Evolutionary conservation across 2,113 vertebrate genomes (phyloP).

Genomic region (Lycaon pictus): DNA sequence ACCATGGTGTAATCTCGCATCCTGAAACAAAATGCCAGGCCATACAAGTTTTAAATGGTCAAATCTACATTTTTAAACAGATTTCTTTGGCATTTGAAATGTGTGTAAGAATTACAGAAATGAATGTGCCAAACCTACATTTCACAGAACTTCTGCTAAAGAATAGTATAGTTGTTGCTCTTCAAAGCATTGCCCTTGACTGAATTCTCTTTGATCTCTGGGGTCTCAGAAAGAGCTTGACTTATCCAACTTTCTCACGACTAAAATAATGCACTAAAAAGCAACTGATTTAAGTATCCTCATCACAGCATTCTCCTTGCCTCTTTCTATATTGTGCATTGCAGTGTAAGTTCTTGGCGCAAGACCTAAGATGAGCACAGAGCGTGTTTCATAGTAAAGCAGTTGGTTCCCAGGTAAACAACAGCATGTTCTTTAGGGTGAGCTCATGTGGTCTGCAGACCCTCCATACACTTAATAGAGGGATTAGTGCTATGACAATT

Average conservation of each 20-base stretch:
- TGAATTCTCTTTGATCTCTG: constrained; percentile 60
- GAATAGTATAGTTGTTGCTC: neutral
- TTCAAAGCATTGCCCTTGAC: neutral
- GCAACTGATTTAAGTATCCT: neutral
- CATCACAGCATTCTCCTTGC: neutral
- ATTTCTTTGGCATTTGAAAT: neutral
- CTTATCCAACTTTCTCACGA: constrained; percentile 3
- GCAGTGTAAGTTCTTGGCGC: neutral
- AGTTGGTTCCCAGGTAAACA: constrained; percentile 15
- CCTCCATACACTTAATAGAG: constrained; percentile 53
- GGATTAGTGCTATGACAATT: constrained; percentile 68
- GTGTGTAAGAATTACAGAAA: neutral
- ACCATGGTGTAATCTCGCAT: neutral
- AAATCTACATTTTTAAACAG: neutral
- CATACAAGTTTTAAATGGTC: neutral
- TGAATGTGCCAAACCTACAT: neutral
- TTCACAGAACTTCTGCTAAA: constrained; percentile 54
- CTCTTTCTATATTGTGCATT: neutral
- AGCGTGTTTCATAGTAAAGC: neutral
- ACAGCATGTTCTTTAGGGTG: constrained; percentile 44
- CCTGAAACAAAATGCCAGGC: neutral
- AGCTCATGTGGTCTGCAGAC: constrained; percentile 57
- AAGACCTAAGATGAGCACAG: neutral
- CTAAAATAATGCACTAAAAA: neutral
- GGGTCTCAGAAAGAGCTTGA: constrained; percentile 48